phyloP scores from a whole-genome alignment of 2,888 invertebrate species.

The Deilephila elpenor region DNA sequence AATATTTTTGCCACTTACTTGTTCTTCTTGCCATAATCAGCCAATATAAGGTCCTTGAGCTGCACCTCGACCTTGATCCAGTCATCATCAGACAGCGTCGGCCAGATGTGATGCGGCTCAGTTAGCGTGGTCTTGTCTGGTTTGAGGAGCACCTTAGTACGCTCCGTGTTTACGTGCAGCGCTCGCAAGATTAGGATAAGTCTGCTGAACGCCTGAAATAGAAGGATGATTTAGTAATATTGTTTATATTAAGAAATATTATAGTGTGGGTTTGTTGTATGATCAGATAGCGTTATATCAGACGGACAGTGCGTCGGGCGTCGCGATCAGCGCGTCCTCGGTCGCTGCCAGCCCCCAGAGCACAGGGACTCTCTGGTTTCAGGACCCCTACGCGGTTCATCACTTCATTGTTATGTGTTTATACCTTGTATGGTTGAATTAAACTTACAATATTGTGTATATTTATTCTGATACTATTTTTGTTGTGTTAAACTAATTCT shows the following conservation, averaged over 20 bases:
- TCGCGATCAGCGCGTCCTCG: conserved; percentile 59
- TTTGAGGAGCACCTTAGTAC: conserved; percentile 98
- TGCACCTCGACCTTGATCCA: conserved; percentile 99
- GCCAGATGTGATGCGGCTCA: conserved; percentile 99
- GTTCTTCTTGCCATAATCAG: conserved; percentile 99
- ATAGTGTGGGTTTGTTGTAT: conserved; percentile 32
- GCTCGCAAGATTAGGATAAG: conserved; percentile 98
- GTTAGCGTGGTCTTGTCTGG: conserved; percentile 99
- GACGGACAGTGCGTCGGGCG: conserved; percentile 43
- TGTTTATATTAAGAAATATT: neutral
- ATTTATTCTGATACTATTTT: neutral
- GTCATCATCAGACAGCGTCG: conserved; percentile 97
- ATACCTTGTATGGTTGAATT: neutral
- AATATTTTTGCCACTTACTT: conserved; percentile 85
- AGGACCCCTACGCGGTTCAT: conserved; percentile 84
- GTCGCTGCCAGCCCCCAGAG: conserved; percentile 62
- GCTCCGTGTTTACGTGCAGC: conserved; percentile 99
- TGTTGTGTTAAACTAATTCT: too few species aligned
- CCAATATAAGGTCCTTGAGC: conserved; percentile 98
- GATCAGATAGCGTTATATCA: conserved; percentile 74
- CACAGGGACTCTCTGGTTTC: conserved; percentile 77
- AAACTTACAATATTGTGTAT: neutral
- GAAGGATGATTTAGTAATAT: conserved; percentile 1
- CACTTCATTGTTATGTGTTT: conserved; percentile 36
- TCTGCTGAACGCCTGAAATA: conserved; percentile 93